Base-by-base conservation (phyloP, 2,797 vertebrate genomes). In the Botia kubotai region DNA sequence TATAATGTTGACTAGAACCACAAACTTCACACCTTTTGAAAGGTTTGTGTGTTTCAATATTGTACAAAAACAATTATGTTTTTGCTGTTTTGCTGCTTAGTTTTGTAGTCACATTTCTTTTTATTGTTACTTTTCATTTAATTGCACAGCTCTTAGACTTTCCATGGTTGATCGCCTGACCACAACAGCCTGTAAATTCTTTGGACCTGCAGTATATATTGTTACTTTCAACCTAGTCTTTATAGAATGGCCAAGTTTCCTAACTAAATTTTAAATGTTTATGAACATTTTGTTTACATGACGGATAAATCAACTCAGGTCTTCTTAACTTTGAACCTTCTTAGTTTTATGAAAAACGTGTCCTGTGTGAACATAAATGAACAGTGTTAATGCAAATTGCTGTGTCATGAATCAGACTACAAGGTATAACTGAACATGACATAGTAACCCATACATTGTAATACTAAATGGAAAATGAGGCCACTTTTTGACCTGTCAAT, bases 1-100 rank as follows among this genome's bases (percentile, higher is more conserved):
- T 55, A 53, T 77, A 65, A 43, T 74, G 46, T 46, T 57, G 1
- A 43, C 36, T 77, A 39, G 65, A 82, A 76, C 60, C 46, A 29
- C 58, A 81, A 50, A 63, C 60, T 67, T 67, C 72, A 71, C 23
- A 72, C 68, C 29, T 53, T 17, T 78, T 48, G 66, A 78, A 17
- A 70, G 33, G 58, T 12, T 60, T 50, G 23, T 50, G 76, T 70
- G 16, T n/a, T 36, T 10, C 23, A 70, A 60, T 75, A 50, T 50
- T 43, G 13, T 17, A 16, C 19, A 46, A 10, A 46, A 75, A 29
- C 21, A 55, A n/a, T 55, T n/a, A 19, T 55, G 46, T 67, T 67
- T 67, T n/a, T 39, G 3, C 33, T 57, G 33, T 67, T 67, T n/a
- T 39, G 3, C 33, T 57, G 33, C 23, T 36, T 10, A 55, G 14